Evolutionary conservation across 1,140 invertebrate genomes (phyloP).

Genomic region (Drosophila ogumai): DNA sequence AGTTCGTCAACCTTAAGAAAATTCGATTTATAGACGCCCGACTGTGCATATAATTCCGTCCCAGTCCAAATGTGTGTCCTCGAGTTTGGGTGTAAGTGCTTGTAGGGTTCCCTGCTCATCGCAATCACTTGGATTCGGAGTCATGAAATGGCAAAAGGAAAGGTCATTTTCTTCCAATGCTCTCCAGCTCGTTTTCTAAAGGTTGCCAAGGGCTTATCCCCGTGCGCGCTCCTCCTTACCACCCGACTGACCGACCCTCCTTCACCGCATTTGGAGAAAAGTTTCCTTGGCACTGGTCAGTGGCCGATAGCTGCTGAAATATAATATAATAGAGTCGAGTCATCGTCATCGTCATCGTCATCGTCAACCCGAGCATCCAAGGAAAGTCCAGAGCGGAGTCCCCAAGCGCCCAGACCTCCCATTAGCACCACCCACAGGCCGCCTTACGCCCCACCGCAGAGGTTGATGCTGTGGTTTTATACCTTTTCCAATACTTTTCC

Average conservation of each 20-base stretch:
- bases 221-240: background rate
- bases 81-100: constrained; percentile 6
- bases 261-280: constrained; percentile 59
- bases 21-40: constrained; percentile 1
- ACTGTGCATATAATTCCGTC: constrained; percentile 12
- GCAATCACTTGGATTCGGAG: constrained; percentile 70
- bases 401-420: constrained; percentile 32
- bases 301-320: constrained; percentile 71
- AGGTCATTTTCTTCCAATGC: constrained; percentile 79
- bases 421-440: constrained; percentile 27
- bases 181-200: constrained; percentile 70
- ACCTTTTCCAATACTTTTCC: constrained; percentile 70
- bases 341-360: constrained; percentile 55
- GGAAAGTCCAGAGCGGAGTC: constrained; percentile 36
- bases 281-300: constrained; percentile 65
- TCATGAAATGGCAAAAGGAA: constrained; percentile 72
- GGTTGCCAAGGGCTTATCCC: constrained; percentile 76
- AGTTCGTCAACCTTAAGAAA: background rate
- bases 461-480: constrained; percentile 71
- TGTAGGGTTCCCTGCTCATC: constrained; percentile 48
- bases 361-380: constrained; percentile 34
- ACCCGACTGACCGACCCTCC: background rate
- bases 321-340: constrained; percentile 79
- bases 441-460: constrained; percentile 7
- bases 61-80: constrained; percentile 11